These are phyloP conservation scores for Gortyna flavago DNA, from an alignment of 2,888 invertebrate species.

Conservation along the genomic window DNA sequence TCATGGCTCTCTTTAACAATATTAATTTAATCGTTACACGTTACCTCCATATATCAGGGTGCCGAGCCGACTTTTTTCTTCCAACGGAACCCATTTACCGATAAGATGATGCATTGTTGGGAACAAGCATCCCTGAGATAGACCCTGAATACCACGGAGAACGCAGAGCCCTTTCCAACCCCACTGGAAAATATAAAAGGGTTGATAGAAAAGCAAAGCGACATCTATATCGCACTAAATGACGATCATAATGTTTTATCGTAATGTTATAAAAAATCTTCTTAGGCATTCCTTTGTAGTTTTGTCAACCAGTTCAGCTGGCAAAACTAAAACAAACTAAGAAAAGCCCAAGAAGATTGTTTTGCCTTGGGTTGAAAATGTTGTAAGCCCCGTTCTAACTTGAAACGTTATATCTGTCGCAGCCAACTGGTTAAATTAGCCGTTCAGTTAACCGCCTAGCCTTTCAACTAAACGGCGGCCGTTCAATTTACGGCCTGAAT, in stretches of 20 bases:
- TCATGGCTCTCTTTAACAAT: neutral
- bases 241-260: neutral
- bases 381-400: neutral
- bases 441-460: no score
- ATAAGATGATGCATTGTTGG: constrained; percentile 90
- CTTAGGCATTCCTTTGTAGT: neutral
- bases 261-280: neutral
- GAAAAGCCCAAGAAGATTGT: neutral
- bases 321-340: neutral
- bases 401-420: neutral
- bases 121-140: constrained; percentile 91
- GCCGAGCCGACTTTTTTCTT: constrained; percentile 91
- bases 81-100: constrained; percentile 91
- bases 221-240: neutral
- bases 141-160: constrained; percentile 90
- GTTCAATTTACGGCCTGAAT: no score
- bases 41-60: constrained; percentile 80
- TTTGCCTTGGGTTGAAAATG: neutral
- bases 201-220: neutral
- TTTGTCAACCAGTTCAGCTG: neutral
- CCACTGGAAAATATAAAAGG: constrained; percentile 73
- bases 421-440: no score
- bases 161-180: constrained; percentile 91
- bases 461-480: no score
- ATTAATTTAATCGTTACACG: constrained; percentile 59